Evolutionary conservation across 2,797 vertebrate species (phyloP).

Genomic region (Channallabes apus): DNA sequence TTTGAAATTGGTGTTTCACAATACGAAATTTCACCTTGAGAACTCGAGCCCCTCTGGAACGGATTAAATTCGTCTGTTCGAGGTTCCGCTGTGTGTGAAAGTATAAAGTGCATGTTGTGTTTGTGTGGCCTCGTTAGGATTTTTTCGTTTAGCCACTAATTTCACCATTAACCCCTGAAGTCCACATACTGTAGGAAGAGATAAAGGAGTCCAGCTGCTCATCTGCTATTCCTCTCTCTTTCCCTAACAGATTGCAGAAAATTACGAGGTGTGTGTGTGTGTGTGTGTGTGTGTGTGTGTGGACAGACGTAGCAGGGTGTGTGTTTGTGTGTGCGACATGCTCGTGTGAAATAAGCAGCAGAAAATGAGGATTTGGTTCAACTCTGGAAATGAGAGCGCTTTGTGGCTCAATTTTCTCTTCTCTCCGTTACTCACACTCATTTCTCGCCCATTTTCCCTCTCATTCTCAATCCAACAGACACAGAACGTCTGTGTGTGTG

Average conservation of each 20-base stretch:
- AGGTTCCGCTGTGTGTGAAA: background rate
- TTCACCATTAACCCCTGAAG: background rate
- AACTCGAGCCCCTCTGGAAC: too few species aligned
- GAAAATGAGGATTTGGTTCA: constrained; percentile 15
- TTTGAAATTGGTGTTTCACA: too few species aligned
- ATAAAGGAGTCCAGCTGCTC: too few species aligned
- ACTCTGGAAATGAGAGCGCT: constrained; percentile 16
- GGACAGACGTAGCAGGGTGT: background rate
- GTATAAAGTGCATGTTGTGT: background rate
- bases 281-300: too few species aligned
- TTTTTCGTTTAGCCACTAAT: background rate
- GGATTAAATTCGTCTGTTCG: too few species aligned
- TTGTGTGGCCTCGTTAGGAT: background rate
- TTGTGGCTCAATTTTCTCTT: constrained; percentile 22
- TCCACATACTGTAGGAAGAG: background rate
- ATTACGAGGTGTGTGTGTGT: constrained; percentile 3
- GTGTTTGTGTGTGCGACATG: background rate
- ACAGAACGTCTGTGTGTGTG: background rate
- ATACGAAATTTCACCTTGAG: too few species aligned
- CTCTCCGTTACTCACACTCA: constrained; percentile 4
- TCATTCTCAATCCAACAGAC: background rate
- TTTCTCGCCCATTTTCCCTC: constrained; percentile 9
- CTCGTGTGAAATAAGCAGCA: constrained; percentile 16
- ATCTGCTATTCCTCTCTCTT: background rate
- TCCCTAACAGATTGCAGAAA: background rate